Conservation (phyloP, 2,888 invertebrate species). For the Hypercompe scribonia region DNA sequence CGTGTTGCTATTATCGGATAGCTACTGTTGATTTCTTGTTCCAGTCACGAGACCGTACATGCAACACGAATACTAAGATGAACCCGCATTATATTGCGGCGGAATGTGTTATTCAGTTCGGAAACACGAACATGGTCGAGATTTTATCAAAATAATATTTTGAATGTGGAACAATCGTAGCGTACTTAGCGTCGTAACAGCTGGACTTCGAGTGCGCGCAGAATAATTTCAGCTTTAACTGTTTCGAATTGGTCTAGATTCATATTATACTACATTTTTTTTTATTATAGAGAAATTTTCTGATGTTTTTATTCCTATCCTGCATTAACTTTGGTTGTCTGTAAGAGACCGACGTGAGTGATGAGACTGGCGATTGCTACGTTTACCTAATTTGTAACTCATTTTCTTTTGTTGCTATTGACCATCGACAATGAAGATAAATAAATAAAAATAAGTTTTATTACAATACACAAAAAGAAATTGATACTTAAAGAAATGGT, state of each 20-base stretch:
- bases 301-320: background rate
- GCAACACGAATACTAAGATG: constrained; percentile 40
- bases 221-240: constrained; percentile 27
- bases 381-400: too few relatives aligned
- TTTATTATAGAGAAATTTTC: background rate
- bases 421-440: too few relatives aligned
- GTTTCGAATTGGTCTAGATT: background rate
- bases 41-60: constrained; percentile 34
- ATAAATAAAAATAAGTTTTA: too few relatives aligned
- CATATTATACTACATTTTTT: background rate
- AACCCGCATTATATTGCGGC: constrained; percentile 30
- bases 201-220: constrained; percentile 24
- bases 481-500: too few relatives aligned
- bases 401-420: too few relatives aligned
- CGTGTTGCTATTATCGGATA: constrained; percentile 37
- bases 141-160: constrained; percentile 44
- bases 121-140: constrained; percentile 22
- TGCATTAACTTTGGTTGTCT: too few relatives aligned
- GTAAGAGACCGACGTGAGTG: too few relatives aligned
- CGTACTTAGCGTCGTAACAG: constrained; percentile 38
- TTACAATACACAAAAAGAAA: too few relatives aligned
- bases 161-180: constrained; percentile 36
- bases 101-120: constrained; percentile 41
- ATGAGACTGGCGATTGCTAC: too few relatives aligned
- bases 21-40: constrained; percentile 40